Base-by-base conservation (phyloP, 92 coral and sea anemone genomes). In the Diadumene lineata region DNA sequence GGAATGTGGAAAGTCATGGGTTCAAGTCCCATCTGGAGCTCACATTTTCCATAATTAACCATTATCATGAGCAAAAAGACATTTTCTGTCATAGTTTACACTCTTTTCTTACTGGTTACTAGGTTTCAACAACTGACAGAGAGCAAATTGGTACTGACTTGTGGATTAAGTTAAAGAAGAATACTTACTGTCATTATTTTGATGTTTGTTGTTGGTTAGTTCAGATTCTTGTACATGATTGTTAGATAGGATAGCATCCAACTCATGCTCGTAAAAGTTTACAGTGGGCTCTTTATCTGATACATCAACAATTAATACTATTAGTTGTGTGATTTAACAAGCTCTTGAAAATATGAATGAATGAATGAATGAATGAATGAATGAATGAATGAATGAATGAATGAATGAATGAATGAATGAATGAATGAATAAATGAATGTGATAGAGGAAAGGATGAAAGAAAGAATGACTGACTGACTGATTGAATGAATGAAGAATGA, bases 191-290 rank as follows among this genome's bases (percentile, higher is more conserved):
- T 70, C 50, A n/a, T 62, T 70, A 29, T 69, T 66, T 25, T 70
- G 43, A 1, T 60, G 34, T 30, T 56, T 11, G 18, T 32, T 55
- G 3, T 67, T 60, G 50, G 51, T 57, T 6, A 43, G 34, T 1
- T 17, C 33, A 17, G 75, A 18, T 26, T 19, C 55, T 23, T 69
- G 74, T 7, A 34, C 60, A 25, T 44, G 64, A 51, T 76, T 79
- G 34, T 73, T 82, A 13, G 84, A 87, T 64, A 94, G 68, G 88
- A 88, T 85, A 69, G 77, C 90, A 46, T 92, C 96, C n/a, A 91
- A 53, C 51, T 92, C 97, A 74, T 70, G 80, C 50, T 92, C 97
- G 76, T 84, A 79, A 28, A 75, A 80, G 11, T 72, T 85, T 11
- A 89, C 77, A 23, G 81, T 56, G 7, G 72, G 84, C 21, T 29